These are phyloP conservation scores for Drosophila tropicalis DNA, from an alignment of 1,140 invertebrate genomes.

Conservation along the genomic window DNA sequence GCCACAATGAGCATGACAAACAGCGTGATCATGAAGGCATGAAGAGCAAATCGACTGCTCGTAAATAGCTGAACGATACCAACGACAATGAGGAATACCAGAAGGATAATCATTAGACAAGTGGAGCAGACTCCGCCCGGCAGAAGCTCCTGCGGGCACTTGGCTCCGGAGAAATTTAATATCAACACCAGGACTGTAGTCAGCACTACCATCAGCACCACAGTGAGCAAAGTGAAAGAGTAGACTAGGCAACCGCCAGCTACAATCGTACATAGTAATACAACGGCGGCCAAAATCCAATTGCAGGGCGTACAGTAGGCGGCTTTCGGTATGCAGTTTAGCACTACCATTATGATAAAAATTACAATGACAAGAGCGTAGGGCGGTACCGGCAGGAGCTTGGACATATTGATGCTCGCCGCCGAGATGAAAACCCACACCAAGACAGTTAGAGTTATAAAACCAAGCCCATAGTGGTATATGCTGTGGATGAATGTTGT, in stretches of 20 bases:
- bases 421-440: conserved; percentile 15
- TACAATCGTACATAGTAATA: conserved; percentile 25
- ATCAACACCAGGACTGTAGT: neutral
- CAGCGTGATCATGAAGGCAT: conserved; percentile 25
- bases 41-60: neutral
- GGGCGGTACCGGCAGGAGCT: neutral
- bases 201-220: neutral
- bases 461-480: conserved; percentile 15
- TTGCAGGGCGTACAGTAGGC: conserved; percentile 22
- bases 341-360: conserved; percentile 19
- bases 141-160: conserved; percentile 36
- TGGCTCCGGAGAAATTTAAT: conserved; percentile 44
- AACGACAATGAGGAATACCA: neutral
- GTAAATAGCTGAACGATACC: conserved; percentile 19
- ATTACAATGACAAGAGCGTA: conserved; percentile 12
- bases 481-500: conserved; percentile 23
- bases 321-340: conserved; percentile 29
- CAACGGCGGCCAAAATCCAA: conserved; percentile 21
- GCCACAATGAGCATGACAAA: conserved; percentile 43
- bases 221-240: neutral
- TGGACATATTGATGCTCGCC: neutral
- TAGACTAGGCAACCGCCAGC: conserved; percentile 10
- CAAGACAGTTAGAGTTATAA: neutral
- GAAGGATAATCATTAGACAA: conserved; percentile 23
- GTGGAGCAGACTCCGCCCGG: conserved; percentile 41